Evolutionary conservation across 2,888 invertebrate genomes (phyloP), one percentile per base, ranked within the genome.

Genomic region (Dasypogon diadema): DNA sequence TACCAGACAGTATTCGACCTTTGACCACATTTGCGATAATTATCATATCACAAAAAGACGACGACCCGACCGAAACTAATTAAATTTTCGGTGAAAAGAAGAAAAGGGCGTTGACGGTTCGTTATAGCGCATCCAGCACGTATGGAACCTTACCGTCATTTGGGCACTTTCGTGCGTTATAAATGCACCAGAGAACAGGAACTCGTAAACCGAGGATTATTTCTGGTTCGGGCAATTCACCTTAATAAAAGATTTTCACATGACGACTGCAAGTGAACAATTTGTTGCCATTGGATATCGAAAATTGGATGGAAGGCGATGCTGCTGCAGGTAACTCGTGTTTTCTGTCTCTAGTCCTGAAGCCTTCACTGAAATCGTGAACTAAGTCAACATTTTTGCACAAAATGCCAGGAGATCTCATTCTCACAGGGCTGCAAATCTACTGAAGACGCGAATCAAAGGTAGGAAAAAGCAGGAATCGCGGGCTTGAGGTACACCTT

Each of bases 1-100:
- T 68, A 14, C 12, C 68, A 68, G 51, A 54, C 54, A 30, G 12
- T 1, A 46, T 8, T 21, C 75, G 48, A 75, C 70, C 75, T 75
- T 75, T 75, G 75, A 75, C 75, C 75, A 46, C 46, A 75, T 70
- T 75, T 75, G 70, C 30, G 75, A 75, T 75, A 75, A 75, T 75
- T 75, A 75, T 75, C 72, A 56, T 58, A 46, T 70, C 30, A 18
- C 18, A 24, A 14, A 10, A 21, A 14, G 37, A 21, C 14, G 34
- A 70, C 46, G 24, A 58, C 21, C 48, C 16, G 60, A 75, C 70
- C 75, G 75, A 75, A 75, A 75, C 68, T 75, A 70, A 75, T 75
- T 75, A 70, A 70, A 75, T 70, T 75, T 75, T 56, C 24, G 75
- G 75, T 70, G 54, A 70, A 68, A 58, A 75, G 26, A 26, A 70